phyloP scores from a whole-genome alignment of 2,797 vertebrate genomes.

The Tapera naevia region DNA sequence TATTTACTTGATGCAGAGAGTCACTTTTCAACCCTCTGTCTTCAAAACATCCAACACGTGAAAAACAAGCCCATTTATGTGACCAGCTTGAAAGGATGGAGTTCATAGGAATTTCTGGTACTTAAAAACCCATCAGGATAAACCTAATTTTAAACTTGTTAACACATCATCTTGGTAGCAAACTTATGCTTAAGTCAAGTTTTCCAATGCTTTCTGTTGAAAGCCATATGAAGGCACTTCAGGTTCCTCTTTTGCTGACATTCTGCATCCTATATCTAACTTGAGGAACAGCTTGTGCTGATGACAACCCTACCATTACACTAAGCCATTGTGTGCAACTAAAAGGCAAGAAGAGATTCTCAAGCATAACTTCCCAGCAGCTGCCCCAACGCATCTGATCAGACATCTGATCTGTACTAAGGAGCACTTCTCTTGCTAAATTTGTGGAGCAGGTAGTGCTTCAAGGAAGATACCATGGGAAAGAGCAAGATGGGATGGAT shows the following conservation, averaged over 20 bases:
- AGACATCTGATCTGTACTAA: neutral
- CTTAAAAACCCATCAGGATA: neutral
- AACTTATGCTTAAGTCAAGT: neutral
- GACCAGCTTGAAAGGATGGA: neutral
- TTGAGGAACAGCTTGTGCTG: neutral
- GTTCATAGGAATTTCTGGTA: neutral
- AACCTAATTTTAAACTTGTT: neutral
- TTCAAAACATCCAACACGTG: constrained; percentile 20
- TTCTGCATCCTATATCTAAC: neutral
- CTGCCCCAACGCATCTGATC: constrained; percentile 48
- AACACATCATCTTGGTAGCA: neutral
- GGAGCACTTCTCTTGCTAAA: neutral
- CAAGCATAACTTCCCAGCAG: constrained; percentile 1
- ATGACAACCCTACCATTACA: neutral
- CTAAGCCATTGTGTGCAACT: neutral
- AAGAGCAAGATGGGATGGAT: rapidly evolving
- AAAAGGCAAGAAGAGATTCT: neutral
- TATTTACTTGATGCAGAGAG: neutral
- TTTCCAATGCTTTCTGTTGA: neutral
- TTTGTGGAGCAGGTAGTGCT: neutral
- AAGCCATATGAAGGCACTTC: neutral
- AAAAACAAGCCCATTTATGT: constrained; percentile 22
- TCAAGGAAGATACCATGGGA: neutral
- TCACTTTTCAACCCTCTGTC: constrained; percentile 6
- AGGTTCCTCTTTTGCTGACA: neutral